Conservation (phyloP, 2,888 invertebrate species). For the Drosophila testacea region DNA sequence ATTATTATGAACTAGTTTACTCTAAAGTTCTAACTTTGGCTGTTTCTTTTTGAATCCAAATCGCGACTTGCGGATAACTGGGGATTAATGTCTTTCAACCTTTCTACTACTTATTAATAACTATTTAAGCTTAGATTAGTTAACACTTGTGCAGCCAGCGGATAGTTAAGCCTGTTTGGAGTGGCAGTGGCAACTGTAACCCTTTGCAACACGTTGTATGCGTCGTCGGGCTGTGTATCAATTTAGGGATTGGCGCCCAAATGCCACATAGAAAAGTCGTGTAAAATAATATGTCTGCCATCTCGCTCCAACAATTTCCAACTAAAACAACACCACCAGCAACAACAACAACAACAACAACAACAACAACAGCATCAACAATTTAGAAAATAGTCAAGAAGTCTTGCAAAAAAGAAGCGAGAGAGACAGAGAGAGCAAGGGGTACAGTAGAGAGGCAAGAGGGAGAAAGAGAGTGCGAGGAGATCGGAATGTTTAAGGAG, state of each 20-base stretch:
- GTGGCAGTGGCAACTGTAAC: constrained; percentile 3
- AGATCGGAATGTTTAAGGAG: constrained; percentile 57
- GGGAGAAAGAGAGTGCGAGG: constrained; percentile 12
- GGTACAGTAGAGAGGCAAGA: constrained; percentile 10
- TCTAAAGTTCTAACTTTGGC: not conserved
- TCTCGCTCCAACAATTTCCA: constrained; percentile 56
- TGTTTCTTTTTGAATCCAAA: not conserved
- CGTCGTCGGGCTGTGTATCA: constrained; percentile 54
- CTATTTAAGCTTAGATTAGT: constrained; percentile 18
- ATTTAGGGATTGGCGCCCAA: constrained; percentile 77
- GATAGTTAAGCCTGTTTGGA: constrained; percentile 18
- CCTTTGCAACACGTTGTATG: constrained; percentile 30
- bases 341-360: not conserved
- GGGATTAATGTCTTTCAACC: constrained; percentile 2
- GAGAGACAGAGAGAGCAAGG: constrained; percentile 13
- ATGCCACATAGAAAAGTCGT: constrained; percentile 78
- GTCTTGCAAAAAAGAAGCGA: constrained; percentile 33
- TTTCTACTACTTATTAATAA: constrained; percentile 9
- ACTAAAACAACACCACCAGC: constrained; percentile 42
- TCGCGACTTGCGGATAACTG: constrained; percentile 6
- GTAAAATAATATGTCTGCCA: constrained; percentile 70
- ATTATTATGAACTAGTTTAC: not conserved
- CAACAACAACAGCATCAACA: not conserved
- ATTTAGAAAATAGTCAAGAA: constrained; percentile 73
- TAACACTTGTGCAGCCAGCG: constrained; percentile 2